Percentiles rank a stretch among this genome's conserved stretches.
Conservation (phyloP, 2,113 vertebrate genomes). For the Notiomystis cincta region DNA sequence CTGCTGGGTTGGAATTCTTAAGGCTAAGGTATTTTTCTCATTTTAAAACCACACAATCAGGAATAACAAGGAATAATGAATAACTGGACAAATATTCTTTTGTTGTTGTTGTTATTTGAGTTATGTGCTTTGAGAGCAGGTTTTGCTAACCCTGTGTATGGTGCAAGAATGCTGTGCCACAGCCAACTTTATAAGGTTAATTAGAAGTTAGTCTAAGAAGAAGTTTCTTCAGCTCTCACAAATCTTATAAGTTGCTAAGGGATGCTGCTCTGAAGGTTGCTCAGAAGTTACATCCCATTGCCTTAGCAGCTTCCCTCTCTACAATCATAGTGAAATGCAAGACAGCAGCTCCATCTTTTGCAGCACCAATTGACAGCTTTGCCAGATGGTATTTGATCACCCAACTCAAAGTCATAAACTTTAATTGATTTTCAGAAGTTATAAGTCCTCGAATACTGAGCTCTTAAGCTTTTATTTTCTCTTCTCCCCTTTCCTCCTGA, state of each 20-base stretch:
- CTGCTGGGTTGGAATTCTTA: neutral
- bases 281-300: neutral
- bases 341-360: neutral
- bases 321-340: neutral
- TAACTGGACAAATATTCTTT: neutral
- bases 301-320: neutral
- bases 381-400: neutral
- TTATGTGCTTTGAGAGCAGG: rapidly evolving
- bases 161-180: neutral
- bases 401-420: neutral
- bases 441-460: neutral
- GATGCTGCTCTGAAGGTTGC: neutral
- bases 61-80: neutral
- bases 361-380: neutral
- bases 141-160: neutral
- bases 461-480: neutral
- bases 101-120: neutral
- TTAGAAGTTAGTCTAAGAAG: neutral
- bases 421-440: neutral
- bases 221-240: neutral
- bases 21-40: neutral
- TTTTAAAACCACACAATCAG: neutral
- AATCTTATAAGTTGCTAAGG: neutral
- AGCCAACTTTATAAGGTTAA: neutral
- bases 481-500: neutral